Evolutionary conservation across 2,797 vertebrate species (phyloP), one percentile per base, ranked within the genome.

Genomic region (Pangasius sanitwongsei): DNA sequence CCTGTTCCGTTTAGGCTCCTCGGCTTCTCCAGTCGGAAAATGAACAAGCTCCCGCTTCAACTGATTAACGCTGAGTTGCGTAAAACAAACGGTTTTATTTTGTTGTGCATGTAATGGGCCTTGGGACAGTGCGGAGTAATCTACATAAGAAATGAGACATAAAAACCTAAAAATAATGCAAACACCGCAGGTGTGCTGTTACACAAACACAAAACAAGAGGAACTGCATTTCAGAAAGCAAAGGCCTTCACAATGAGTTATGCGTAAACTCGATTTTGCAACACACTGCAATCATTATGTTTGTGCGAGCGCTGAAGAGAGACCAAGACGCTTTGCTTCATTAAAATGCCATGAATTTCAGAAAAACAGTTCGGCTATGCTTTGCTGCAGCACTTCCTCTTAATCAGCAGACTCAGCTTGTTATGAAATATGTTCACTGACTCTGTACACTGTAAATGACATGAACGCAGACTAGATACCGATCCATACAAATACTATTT

Each of bases 71-170:
- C 6, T 0, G 69, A 69, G 67, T 15, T 87, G 61, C 23, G 41
- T 20, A 15, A 48, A 72, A 69, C 48, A 72, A 85, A 55, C 28
- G 18, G 74, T 50, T 70, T 70, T 70, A 84, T 89, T 87, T 85
- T 41, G 78, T 84, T 77, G 81, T 77, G 69, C 75, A 44, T 78
- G 48, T 86, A 81, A 80, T 81, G 81, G 74, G 74, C 65, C 88
- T 65, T 87, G 77, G 88, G 83, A 85, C 15, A 31, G 37, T 28
- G 61, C 59, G 25, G 63, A 69, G 69, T 84, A 89, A 87, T 89
- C 81, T 84, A 63, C 63, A 87, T 67, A 89, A 44, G 61, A 75
- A 87, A 89, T 78, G 70, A 87, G 78, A 88, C 23, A 37, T 65
- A 84, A 85, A 83, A 74, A 37, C 23, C 23, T 31, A 41, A 87